Conservation (phyloP, 2,888 invertebrate genomes). For the Pyrrhosoma nymphula region DNA sequence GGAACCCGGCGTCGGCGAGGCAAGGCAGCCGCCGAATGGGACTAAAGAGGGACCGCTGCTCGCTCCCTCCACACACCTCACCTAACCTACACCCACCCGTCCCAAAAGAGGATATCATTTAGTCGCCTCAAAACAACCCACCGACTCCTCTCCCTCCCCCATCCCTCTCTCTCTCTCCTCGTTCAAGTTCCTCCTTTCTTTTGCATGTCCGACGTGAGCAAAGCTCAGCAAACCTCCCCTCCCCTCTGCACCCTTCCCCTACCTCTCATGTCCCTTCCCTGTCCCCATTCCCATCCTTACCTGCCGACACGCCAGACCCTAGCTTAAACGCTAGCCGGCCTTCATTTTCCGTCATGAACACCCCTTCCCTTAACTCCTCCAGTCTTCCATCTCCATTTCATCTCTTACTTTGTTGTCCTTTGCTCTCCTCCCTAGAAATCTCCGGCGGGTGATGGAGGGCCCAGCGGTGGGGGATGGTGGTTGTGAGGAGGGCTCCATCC, state of each 20-base stretch:
- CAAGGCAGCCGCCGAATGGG: conserved; percentile 2
- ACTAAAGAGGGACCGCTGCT: neutral
- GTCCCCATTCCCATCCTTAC: neutral
- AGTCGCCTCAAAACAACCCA: conserved; percentile 57
- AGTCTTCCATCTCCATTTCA: neutral
- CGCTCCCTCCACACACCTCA: neutral
- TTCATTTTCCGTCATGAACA: neutral
- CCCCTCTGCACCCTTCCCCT: neutral
- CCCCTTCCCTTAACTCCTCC: neutral
- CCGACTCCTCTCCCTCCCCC: neutral
- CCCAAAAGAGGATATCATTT: conserved; percentile 61
- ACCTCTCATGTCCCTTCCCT: neutral
- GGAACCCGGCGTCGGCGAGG: neutral
- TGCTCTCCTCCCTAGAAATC: neutral
- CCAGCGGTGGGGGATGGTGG: neutral
- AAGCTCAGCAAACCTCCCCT: neutral
- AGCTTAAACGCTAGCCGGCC: conserved; percentile 1
- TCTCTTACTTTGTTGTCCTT: conserved; percentile 20
- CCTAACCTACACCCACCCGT: conserved; percentile 38
- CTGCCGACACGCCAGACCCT: neutral
- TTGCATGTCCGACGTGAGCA: conserved; percentile 15
- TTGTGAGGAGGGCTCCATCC: neutral
- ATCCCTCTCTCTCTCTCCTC: neutral
- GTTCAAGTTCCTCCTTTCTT: conserved; percentile 14
- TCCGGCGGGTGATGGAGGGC: conserved; percentile 31